A percentile compares a stretch with the other conserved stretches of the same genome.
Conservation (phyloP, 2,888 invertebrate species). For the Drosophila nr. perissopoda region DNA sequence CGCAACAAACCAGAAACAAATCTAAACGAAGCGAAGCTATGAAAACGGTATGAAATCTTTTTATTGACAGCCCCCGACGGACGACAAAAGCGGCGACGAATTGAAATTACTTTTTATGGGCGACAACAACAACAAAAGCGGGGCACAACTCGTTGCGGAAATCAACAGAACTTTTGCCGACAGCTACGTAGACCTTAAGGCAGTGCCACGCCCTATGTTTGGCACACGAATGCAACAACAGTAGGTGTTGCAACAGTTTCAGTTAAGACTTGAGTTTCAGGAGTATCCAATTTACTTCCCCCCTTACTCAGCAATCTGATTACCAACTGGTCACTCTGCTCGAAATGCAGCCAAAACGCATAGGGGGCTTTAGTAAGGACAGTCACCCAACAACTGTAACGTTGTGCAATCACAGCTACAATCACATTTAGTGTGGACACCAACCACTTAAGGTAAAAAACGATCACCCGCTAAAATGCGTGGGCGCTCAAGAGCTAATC, state of each 20-base stretch:
- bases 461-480: constrained; percentile 16
- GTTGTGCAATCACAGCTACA: constrained; percentile 37
- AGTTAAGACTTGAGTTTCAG: background rate
- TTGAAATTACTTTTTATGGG: constrained; percentile 36
- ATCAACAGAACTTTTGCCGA: constrained; percentile 21
- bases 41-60: constrained; percentile 30
- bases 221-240: constrained; percentile 10
- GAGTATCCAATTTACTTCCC: constrained; percentile 7
- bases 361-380: constrained; percentile 31
- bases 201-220: constrained; percentile 20
- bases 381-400: constrained; percentile 14
- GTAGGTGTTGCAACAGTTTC: background rate
- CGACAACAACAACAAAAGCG: constrained; percentile 19
- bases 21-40: constrained; percentile 23
- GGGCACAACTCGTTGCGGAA: constrained; percentile 33
- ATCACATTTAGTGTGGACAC: constrained; percentile 35
- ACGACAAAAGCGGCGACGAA: constrained; percentile 11
- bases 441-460: constrained; percentile 38
- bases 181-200: background rate
- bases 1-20: constrained; percentile 45
- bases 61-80: constrained; percentile 41
- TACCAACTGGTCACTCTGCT: constrained; percentile 17
- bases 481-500: constrained; percentile 25
- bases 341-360: constrained; percentile 49
- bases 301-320: background rate